These are phyloP conservation scores for rabbit (Oryctolagus cuniculus) DNA, from an alignment of 2,113 vertebrate species.

Conservation along the genomic window mOryCun1.1 NC_091432.1:192934001-192934500, in stretches of 20 bases:
- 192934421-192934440: neutral
- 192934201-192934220: neutral
- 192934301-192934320: neutral
- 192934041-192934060: neutral
- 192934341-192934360: neutral
- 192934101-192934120: neutral
- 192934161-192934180: neutral
- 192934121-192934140: neutral
- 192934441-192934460: neutral
- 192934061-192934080: neutral
- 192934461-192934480: neutral
- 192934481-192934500: neutral
- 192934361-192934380: neutral
- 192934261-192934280: neutral
- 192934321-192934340: neutral
- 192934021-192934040: neutral
- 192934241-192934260: neutral
- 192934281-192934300: neutral
- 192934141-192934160: neutral
- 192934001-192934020: too few species aligned
- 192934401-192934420: neutral
- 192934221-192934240: neutral
- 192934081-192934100: neutral
- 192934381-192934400: neutral
- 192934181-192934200: neutral